Evolutionary conservation across 1,140 invertebrate species (phyloP).

Genomic region (Panagrolaimus sp.): DNA sequence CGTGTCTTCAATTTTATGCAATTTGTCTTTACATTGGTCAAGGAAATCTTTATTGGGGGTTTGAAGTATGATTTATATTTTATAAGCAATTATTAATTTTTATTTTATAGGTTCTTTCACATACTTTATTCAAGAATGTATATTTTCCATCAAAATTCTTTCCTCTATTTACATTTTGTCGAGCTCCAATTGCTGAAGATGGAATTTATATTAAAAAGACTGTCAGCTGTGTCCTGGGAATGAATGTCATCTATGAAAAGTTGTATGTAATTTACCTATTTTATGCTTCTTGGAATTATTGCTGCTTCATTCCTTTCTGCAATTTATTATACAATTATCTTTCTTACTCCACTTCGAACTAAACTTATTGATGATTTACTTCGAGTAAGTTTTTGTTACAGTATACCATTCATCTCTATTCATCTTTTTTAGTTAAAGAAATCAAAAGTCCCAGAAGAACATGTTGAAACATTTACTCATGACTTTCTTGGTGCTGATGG

Average conservation of each 20-base stretch:
- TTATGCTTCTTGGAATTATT: not conserved
- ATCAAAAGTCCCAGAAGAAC: not conserved
- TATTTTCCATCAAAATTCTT: not conserved
- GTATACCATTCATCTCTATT: not conserved
- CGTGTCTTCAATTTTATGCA: not conserved
- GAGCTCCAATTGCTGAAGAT: not conserved
- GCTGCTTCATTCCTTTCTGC: not conserved
- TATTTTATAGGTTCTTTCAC: too few species aligned
- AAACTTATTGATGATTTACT: not conserved
- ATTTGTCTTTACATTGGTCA: not conserved
- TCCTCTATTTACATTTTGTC: not conserved
- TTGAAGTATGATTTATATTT: not conserved
- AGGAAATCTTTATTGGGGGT: not conserved
- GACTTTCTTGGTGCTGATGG: not conserved
- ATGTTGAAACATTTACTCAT: not conserved
- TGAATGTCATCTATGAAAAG: slow-evolving; percentile 5
- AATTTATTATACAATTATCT: not conserved
- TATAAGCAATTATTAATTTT: too few species aligned
- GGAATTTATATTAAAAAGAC: not conserved
- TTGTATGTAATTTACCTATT: not conserved
- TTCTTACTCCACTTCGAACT: not conserved
- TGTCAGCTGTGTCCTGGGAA: not conserved
- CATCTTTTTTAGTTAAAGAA: too few species aligned
- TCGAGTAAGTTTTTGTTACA: not conserved
- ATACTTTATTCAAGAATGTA: not conserved